Percentiles rank a stretch among this genome's conserved stretches.
These are phyloP conservation scores for Otolemur garnettii DNA, from an alignment of 2,113 vertebrate genomes.

Conservation along the genomic window DNA sequence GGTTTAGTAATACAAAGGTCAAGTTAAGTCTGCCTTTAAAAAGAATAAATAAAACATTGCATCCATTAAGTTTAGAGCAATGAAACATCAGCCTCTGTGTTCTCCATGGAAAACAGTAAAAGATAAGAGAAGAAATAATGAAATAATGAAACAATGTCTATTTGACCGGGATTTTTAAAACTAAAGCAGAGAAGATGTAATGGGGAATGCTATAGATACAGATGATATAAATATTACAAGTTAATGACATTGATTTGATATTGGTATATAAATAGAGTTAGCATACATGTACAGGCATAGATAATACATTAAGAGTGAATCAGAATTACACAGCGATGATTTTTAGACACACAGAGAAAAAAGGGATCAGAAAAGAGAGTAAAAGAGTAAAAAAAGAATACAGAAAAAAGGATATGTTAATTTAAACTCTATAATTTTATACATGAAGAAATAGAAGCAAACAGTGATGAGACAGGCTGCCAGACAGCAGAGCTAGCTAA, in stretches of 20 bases:
- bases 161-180: background rate
- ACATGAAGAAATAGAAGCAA: background rate
- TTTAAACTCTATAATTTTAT: background rate
- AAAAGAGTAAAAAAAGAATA: background rate
- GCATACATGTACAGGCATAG: background rate
- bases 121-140: background rate
- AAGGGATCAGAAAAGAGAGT: background rate
- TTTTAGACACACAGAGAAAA: background rate
- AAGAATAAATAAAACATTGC: slow-evolving; percentile 56
- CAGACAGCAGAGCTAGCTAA: background rate
- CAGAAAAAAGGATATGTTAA: background rate
- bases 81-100: background rate
- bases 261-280: background rate
- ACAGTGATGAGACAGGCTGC: background rate
- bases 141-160: background rate
- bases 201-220: background rate
- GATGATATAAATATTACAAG: background rate
- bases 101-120: background rate
- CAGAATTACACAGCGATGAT: background rate
- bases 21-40: slow-evolving; percentile 51
- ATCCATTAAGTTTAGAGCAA: slow-evolving; percentile 18
- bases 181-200: background rate
- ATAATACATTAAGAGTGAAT: background rate
- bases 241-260: background rate
- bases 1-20: slow-evolving; percentile 37